Evolutionary conservation across 2,113 vertebrate genomes (phyloP), one percentile per base, ranked within the genome.

Genomic region (Takifugu bimaculatus): DNA sequence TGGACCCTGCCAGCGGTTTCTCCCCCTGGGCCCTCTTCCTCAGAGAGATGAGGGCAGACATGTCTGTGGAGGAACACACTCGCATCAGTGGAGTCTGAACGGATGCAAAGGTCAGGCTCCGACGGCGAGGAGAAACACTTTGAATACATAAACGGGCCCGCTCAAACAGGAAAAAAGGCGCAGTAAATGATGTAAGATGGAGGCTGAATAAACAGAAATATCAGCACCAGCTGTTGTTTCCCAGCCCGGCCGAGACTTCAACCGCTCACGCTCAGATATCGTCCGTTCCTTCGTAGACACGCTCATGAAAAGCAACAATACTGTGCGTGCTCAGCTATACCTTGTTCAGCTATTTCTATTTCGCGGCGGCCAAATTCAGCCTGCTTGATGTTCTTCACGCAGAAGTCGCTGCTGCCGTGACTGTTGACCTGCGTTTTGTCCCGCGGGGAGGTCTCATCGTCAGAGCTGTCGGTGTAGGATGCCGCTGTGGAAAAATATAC

Each of bases 381-480:
- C 88, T 99, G 97, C 65, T 99, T 99, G 83, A 98, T 93, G 88
- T 98, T 99, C 90, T 99, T 99, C 78, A 99, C 96, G 0, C 97
- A 99, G 90, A 99, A 99, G 74, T 98, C 96, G 70, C 91, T 96
- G 92, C 93, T 95, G 89, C 95, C 93, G 29, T 95, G 96, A 60
- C 93, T 94, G 90, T 96, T 98, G 87, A 93, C 92, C 91, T 99
- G 97, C n/a, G 94, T 91, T 32, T 98, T 98, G 87, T 99, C 97
- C 48, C 97, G 86, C 0, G 97, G 97, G 52, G 97, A 96, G 15
- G 93, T 94, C 79, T 98, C 97, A 5, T 99, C 97, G n/a, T 99
- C 97, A 1, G 96, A 98, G 84, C 97, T 99, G 88, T 99, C 97
- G 0, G 96, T 96, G 88, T 98, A 99, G 0, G 97, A 98, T 3